Base-by-base conservation (phyloP, 2,888 invertebrate species). In the Selenia dentaria region DNA sequence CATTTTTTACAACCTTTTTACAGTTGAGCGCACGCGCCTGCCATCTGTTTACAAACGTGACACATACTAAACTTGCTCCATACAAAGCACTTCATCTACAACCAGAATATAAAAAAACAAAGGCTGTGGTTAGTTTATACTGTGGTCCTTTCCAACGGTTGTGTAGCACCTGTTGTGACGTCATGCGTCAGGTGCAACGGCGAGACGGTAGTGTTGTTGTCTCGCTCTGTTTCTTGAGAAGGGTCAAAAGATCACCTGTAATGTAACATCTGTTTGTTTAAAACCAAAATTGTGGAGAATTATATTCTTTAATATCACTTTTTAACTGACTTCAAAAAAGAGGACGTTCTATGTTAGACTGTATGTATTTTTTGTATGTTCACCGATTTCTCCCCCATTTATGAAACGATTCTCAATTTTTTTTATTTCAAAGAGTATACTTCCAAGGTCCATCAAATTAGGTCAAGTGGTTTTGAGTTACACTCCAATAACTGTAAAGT, bases 141-240 rank as follows among this genome's bases (percentile, higher is more conserved):
- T 79, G 64, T 70, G 70, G 39, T 45, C 25, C 4, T 16, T 36
- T 36, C 34, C 65, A 73, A 76, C 78, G 72, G 82, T 71, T 51
- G 25, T 1, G 0, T 2, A 27, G 57, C 81, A 78, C 81, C 79
- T 78, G 81, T 71, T 64, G 52, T 74, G 70, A 70, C 67, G 70
- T 72, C 62, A 64, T 13, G 41, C 47, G 67, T 77, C 80, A 80
- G 81, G 78, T 78, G 74, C 47, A 33, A 39, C 43, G 57, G 26
- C 38, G 57, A 28, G 51, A 48, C 13, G 13, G 46, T 28, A 27
- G 52, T 35, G 48, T 35, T 8, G 16, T 27, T 26, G 13, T 62
- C 52, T 62, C 67, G 51, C 47, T 67, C 43, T 54, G 47, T 45
- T 25, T 33, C 48, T 42, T 43, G 38, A 11, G 43, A 28, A 44